Percentiles rank a stretch among this genome's conserved stretches.
Evolutionary conservation across 2,113 vertebrate genomes (phyloP).

Genomic region (Paratilapia polleni): DNA sequence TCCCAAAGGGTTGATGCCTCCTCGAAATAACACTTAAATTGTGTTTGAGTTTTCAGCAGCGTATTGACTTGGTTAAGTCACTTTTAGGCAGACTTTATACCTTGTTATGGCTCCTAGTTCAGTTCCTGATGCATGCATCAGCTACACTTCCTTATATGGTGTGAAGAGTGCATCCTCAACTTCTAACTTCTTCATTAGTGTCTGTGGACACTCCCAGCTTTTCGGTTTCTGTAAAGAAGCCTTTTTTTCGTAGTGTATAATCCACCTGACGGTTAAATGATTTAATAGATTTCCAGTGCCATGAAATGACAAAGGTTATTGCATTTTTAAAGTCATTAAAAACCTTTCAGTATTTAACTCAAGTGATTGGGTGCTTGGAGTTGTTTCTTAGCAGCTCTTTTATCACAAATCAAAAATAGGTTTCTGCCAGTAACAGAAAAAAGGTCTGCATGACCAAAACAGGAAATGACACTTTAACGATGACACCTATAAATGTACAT

Average conservation of each 20-base stretch:
- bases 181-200: conserved; percentile 3
- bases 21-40: not conserved
- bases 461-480: conserved; percentile 14
- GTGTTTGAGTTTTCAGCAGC: not conserved
- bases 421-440: not conserved
- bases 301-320: not conserved
- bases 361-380: not conserved
- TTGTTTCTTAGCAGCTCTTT: not conserved
- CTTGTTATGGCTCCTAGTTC: not conserved
- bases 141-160: conserved; percentile 68
- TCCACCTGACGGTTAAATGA: not conserved
- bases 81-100: not conserved
- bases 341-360: not conserved
- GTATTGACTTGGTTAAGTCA: not conserved
- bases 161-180: not conserved
- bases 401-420: not conserved
- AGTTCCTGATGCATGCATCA: conserved; percentile 34
- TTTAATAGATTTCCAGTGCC: not conserved
- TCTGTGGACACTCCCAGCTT: not conserved
- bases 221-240: not conserved
- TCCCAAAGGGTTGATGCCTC: not conserved
- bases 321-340: not conserved
- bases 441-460: not conserved
- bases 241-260: not conserved
- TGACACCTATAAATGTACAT: not conserved